A percentile compares a stretch with the other conserved stretches of the same genome.
Conservation (phyloP, 2,113 vertebrate genomes). For the Cyprinodon tularosa region DNA sequence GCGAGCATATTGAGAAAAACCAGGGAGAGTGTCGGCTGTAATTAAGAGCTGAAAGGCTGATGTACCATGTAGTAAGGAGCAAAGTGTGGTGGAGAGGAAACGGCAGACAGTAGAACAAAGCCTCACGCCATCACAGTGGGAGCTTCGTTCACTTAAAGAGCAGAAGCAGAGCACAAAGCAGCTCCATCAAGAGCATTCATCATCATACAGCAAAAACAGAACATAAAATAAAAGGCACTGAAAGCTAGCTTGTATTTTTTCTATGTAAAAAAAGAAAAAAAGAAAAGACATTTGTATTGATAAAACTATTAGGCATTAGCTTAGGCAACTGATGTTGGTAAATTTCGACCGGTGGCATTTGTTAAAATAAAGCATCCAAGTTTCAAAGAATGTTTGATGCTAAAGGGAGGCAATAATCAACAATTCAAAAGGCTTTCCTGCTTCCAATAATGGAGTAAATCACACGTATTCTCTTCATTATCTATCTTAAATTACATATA, state of each 20-base stretch:
- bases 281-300: neutral
- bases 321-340: neutral
- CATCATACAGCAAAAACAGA: conserved; percentile 6
- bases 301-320: neutral
- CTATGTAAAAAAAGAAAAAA: neutral
- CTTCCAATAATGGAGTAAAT: too few species aligned
- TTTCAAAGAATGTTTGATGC: neutral
- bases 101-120: conserved; percentile 21
- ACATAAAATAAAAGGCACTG: neutral
- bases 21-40: conserved; percentile 32
- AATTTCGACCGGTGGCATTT: neutral
- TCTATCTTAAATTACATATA: too few species aligned
- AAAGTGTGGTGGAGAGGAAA: conserved; percentile 23
- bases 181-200: conserved; percentile 5
- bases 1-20: conserved; percentile 21
- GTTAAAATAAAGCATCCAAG: neutral
- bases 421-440: too few species aligned
- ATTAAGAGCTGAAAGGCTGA: conserved; percentile 51
- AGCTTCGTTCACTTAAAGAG: conserved; percentile 28
- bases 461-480: too few species aligned
- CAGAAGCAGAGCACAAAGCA: conserved; percentile 7
- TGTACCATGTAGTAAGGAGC: conserved; percentile 20
- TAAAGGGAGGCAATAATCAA: too few species aligned
- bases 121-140: conserved; percentile 9
- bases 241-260: neutral